A percentile compares a stretch with the other conserved stretches of the same genome.
Conservation (phyloP, 2,888 invertebrate species). For the Cephus pulcher region DNA sequence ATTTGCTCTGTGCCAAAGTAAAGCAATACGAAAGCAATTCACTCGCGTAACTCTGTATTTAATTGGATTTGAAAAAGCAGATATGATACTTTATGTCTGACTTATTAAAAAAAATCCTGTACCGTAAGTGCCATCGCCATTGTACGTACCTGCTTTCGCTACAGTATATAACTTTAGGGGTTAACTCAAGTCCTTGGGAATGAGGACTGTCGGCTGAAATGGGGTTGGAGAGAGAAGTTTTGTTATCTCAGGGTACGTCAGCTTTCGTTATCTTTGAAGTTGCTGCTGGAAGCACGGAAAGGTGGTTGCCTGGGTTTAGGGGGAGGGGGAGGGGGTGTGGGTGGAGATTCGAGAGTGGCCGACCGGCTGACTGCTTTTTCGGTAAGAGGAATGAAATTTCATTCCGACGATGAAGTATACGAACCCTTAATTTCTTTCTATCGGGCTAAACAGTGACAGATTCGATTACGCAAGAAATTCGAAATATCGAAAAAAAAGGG, state of each 20-base stretch:
- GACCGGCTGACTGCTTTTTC: constrained; percentile 2
- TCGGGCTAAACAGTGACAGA: not conserved
- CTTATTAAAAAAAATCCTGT: not conserved
- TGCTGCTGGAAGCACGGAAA: constrained; percentile 22
- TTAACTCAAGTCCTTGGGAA: not conserved
- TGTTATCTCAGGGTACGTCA: constrained; percentile 53
- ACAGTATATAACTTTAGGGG: constrained; percentile 2
- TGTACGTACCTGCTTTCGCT: not conserved
- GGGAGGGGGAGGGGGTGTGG: too few relatives aligned
- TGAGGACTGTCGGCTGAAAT: not conserved
- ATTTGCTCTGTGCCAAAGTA: too few relatives aligned
- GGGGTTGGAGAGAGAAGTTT: constrained; percentile 31
- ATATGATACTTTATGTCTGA: not conserved
- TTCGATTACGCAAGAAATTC: not conserved
- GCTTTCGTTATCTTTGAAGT: constrained; percentile 52
- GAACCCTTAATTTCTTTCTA: not conserved
- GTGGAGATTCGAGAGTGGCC: not conserved
- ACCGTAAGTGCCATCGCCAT: not conserved
- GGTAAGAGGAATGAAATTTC: constrained; percentile 43
- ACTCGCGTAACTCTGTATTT: not conserved
- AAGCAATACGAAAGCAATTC: too few relatives aligned
- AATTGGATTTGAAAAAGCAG: not conserved
- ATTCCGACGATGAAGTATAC: constrained; percentile 37
- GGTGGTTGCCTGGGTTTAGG: not conserved
- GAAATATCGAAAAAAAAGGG: not conserved